Evolutionary conservation across 64 coral and sea anemone species (phyloP), one percentile per base, ranked within the genome.

Genomic region (Actinia equina): DNA sequence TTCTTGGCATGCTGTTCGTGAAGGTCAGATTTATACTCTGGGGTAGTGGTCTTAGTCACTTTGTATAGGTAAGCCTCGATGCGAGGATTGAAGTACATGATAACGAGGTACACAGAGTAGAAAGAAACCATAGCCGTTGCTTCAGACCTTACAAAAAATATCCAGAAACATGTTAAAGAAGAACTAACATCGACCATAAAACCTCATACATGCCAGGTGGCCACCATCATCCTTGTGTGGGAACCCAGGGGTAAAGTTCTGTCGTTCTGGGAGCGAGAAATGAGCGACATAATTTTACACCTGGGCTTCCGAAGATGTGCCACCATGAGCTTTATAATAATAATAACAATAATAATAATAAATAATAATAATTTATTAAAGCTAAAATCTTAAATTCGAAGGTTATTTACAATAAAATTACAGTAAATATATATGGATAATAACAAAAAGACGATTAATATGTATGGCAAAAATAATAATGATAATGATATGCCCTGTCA

Each of bases 11-110:
- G 65, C 30, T 74, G 85, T 17, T 88, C 92, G n/a, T 98, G 97
- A 65, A 94, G 92, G 6, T 98, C 95, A 16, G 95, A 93, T 71
- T 91, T 90, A 52, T 91, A 92, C 23, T 92, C 89, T 0, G 89
- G 93, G 17, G 87, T 90, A 3, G 22, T 94, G 76, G 96, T 98
- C 42, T 99, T 99, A 4, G 97, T 99, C 27, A 99, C 49, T 79
- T 59, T 95, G 63, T 99, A 99, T 19, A 95, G 80, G 54, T 86
- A 99, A 19, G 82, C 88, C 56, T 99, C 97, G 12, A 99, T 92
- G 13, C 88, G 80, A 26, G 97, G 97, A 77, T 99, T 99, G 84
- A 99, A 99, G 77, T 88, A 99, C 97, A 99, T 99, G 19, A 99
- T 93, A 5, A 99, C 79, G 4, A 99, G 85, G 70, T 99, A 99